A percentile compares a stretch with the other conserved stretches of the same genome.
These are phyloP conservation scores for Kuschelorhynchus macadamiae DNA, from an alignment of 2,888 invertebrate genomes.

Conservation along the genomic window DNA sequence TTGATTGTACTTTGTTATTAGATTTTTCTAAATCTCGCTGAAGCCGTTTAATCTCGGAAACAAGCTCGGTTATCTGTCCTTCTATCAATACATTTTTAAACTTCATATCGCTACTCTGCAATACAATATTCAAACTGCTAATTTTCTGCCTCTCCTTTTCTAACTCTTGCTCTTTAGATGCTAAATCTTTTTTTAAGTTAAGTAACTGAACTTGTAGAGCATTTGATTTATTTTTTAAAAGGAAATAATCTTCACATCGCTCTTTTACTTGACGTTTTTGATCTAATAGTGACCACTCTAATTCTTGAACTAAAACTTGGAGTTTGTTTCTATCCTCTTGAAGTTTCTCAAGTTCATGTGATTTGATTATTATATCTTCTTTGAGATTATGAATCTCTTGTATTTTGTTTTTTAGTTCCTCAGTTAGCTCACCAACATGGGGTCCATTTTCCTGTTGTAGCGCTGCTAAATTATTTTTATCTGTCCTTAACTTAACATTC, in stretches of 20 bases:
- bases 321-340: conserved; percentile 4
- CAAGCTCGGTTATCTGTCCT: background rate
- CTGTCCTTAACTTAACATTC: too few relatives aligned
- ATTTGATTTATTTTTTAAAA: conserved; percentile 8
- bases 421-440: background rate
- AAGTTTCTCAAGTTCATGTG: background rate
- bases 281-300: background rate
- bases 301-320: background rate
- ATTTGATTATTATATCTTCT: background rate
- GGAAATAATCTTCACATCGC: conserved; percentile 11
- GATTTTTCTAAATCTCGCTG: too few relatives aligned
- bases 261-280: conserved; percentile 11
- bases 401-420: background rate
- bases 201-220: conserved; percentile 1
- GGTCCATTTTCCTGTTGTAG: too few relatives aligned
- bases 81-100: background rate
- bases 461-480: background rate
- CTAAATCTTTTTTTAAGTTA: background rate
- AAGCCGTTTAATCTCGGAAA: background rate
- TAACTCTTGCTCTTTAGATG: background rate
- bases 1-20: too few relatives aligned
- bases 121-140: background rate
- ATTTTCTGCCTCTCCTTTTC: background rate
- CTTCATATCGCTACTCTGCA: background rate
- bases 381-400: background rate